phyloP scores from a whole-genome alignment of 2,797 vertebrate genomes.

The Aplochiton taeniatus region DNA sequence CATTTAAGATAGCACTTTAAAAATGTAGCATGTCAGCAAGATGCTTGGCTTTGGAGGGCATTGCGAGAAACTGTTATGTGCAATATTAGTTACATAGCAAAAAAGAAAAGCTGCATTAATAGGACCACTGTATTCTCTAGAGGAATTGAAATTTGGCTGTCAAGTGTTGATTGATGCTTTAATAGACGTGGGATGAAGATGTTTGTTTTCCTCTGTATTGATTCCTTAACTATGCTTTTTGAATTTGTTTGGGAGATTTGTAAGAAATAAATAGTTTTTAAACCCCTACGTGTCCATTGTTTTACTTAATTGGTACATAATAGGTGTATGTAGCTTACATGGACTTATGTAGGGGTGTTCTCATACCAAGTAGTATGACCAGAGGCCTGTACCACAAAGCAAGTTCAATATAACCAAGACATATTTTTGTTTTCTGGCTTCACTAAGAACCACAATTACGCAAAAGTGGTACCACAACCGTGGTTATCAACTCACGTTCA shows the following conservation, averaged over 20 bases:
- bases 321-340: no score
- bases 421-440: no score
- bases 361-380: no score
- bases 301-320: conserved; percentile 1
- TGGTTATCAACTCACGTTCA: no score
- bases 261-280: conserved; percentile 73
- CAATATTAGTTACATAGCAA: conserved; percentile 69
- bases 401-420: no score
- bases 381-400: no score
- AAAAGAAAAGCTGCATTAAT: no score
- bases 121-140: conserved; percentile 34
- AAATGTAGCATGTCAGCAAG: conserved; percentile 68
- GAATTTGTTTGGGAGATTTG: conserved; percentile 64
- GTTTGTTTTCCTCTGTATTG: conserved; percentile 32
- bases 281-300: conserved; percentile 25
- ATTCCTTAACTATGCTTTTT: conserved; percentile 54
- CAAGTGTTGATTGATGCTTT: conserved; percentile 42
- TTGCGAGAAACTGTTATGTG: conserved; percentile 67
- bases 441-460: no score
- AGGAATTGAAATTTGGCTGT: conserved; percentile 43
- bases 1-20: conserved; percentile 84
- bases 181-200: conserved; percentile 49
- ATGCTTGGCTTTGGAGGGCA: conserved; percentile 68
- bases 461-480: no score
- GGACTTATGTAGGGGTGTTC: no score